phyloP scores from a whole-genome alignment of 2,797 vertebrate genomes.

The Hydrocynus forskahlii region DNA sequence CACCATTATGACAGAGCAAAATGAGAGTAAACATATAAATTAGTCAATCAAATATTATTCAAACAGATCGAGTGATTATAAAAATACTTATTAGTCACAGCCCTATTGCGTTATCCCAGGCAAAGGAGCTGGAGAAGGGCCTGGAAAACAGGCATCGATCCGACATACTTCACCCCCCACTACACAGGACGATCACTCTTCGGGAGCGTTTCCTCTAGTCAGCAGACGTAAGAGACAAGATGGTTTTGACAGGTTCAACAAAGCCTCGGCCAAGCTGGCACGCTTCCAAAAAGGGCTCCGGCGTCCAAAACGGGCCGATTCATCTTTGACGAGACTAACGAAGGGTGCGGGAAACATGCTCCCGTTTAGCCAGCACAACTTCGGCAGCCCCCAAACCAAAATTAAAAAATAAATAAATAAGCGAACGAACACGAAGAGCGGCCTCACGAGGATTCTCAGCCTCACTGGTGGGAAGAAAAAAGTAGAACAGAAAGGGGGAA shows the following conservation, averaged over 20 bases:
- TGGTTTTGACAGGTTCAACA: slow-evolving; percentile 76
- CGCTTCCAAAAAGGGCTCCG: slow-evolving; percentile 37
- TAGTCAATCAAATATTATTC: not conserved
- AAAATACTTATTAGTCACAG: not conserved
- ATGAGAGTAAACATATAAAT: not conserved
- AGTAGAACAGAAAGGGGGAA: slow-evolving; percentile 17
- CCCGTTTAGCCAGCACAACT: slow-evolving; percentile 26
- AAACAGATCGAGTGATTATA: not conserved
- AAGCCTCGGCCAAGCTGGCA: slow-evolving; percentile 57
- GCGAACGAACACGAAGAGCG: slow-evolving; percentile 22
- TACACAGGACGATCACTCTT: slow-evolving; percentile 67
- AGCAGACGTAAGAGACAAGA: slow-evolving; percentile 76
- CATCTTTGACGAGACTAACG: slow-evolving; percentile 65
- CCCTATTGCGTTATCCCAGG: not conserved
- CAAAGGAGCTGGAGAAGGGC: slow-evolving; percentile 37
- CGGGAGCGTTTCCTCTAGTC: slow-evolving; percentile 69
- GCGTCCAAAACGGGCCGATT: slow-evolving; percentile 56
- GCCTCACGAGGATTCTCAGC: slow-evolving; percentile 11
- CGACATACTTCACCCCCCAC: slow-evolving; percentile 58
- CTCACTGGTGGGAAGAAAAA: slow-evolving; percentile 5
- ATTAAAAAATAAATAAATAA: slow-evolving; percentile 24
- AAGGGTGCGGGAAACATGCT: slow-evolving; percentile 53
- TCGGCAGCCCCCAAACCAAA: slow-evolving; percentile 4
- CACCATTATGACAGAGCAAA: not conserved
- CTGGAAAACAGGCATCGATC: slow-evolving; percentile 63